Base-by-base conservation (phyloP, 2,888 invertebrate genomes). In the Amiota communis region DNA sequence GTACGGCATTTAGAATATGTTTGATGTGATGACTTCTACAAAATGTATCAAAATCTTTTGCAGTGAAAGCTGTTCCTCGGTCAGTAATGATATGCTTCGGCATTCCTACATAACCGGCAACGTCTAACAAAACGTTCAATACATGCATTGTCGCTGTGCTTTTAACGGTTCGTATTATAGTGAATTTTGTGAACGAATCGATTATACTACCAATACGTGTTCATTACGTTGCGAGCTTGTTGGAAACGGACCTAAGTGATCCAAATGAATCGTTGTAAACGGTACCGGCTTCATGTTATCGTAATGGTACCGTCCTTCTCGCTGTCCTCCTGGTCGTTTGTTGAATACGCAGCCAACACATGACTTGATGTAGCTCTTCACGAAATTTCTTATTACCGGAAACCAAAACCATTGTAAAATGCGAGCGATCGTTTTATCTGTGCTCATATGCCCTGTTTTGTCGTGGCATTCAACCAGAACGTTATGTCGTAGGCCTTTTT, bases 1-100 rank as follows among this genome's bases (percentile, higher is more conserved):
- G n/a, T n/a, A n/a, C 57, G 2, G 76, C 61, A 36, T 65, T 69
- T 49, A 74, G 65, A 2, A 75, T 73, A 46, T 76, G 78, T n/a
- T 67, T 23, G 23, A 76, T 74, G 65, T 75, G 75, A 15, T 71
- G 13, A 8, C 51, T 63, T 65, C 23, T 15, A 15, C 73, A 8
- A 65, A 72, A 77, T 11, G 17, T 48, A 13, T 23, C 56, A 48
- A 75, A 76, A 49, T 74, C 75, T 10, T 59, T 57, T 9, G 74
- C 74, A 2, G 74, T 75, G 72, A 77, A 77, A 49, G 72, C 71
- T 12, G 72, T 20, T 6, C 64, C 64, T 13, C 71, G 23, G 46
- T 72, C 72, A 9, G 23, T 51, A 6, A 72, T 20, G 13, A 72
- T 17, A 53, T 75, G 73, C 46, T 72, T 63, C 2, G 77, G 75